Evolutionary conservation across 2,797 vertebrate genomes (phyloP).

Genomic region (Holocentrus rufus): DNA sequence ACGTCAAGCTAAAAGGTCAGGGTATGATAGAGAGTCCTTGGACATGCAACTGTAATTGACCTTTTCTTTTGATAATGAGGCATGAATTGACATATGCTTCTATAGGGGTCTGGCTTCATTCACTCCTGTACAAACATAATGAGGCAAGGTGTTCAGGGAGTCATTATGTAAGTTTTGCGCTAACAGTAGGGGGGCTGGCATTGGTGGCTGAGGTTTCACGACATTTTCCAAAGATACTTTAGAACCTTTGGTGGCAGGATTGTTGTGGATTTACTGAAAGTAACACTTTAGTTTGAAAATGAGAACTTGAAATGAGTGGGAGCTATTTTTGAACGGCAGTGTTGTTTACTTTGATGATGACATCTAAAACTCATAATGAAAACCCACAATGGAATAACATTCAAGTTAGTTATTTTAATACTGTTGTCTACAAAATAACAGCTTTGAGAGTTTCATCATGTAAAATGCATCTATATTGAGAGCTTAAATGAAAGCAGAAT

Average conservation of each 20-base stretch:
- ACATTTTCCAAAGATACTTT: too few species aligned
- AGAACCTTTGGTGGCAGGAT: background rate
- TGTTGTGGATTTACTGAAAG: background rate
- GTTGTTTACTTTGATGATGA: too few species aligned
- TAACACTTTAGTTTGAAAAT: background rate
- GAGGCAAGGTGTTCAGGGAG: conserved; percentile 58
- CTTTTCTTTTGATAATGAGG: conserved; percentile 71
- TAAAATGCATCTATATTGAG: too few species aligned
- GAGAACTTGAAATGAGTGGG: background rate
- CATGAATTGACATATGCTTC: conserved; percentile 60
- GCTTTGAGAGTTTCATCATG: too few species aligned
- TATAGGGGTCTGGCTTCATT: conserved; percentile 32
- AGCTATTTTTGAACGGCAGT: too few species aligned
- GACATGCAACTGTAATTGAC: conserved; percentile 73
- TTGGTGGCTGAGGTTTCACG: background rate
- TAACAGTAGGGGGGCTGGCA: conserved; percentile 22
- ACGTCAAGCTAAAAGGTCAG: conserved; percentile 76
- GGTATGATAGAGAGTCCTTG: conserved; percentile 71
- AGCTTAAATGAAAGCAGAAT: too few species aligned
- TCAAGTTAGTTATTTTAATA: too few species aligned
- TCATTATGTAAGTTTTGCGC: conserved; percentile 42
- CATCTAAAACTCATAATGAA: too few species aligned
- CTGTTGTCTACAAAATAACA: too few species aligned
- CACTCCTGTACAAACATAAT: conserved; percentile 59
- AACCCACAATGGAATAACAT: too few species aligned